A percentile compares a stretch with the other conserved stretches of the same genome.
These are phyloP conservation scores for Umimayanthus kanabou DNA, from an alignment of 92 coral and sea anemone genomes.

Conservation along the genomic window DNA sequence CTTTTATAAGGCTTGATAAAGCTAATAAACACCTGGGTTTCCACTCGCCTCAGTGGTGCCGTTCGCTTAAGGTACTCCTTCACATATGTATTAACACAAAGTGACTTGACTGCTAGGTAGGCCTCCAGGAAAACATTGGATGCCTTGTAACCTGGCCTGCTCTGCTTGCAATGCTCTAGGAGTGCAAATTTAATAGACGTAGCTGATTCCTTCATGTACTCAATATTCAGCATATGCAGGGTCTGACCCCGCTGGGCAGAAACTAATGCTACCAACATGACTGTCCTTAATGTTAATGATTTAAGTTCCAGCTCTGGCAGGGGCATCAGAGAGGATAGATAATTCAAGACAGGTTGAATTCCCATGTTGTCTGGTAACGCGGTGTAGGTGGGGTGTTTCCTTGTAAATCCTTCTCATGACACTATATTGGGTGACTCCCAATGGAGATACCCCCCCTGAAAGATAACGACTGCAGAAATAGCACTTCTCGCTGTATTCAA, in stretches of 20 bases:
- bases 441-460: background rate
- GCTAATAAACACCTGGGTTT: slow-evolving; percentile 40
- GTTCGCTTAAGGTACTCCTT: slow-evolving; percentile 38
- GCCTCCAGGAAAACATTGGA: slow-evolving; percentile 38
- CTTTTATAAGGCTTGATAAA: slow-evolving; percentile 36
- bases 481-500: slow-evolving; percentile 48
- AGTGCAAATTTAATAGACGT: slow-evolving; percentile 22
- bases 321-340: slow-evolving; percentile 15
- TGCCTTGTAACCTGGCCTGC: background rate
- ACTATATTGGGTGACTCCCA: slow-evolving; percentile 42
- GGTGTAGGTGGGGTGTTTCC: background rate
- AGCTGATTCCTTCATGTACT: slow-evolving; percentile 32
- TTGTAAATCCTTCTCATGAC: slow-evolving; percentile 27
- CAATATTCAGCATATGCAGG: slow-evolving; percentile 43
- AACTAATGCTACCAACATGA: slow-evolving; percentile 46
- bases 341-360: background rate
- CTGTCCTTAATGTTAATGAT: slow-evolving; percentile 38
- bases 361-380: background rate
- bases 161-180: slow-evolving; percentile 7
- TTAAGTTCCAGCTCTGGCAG: slow-evolving; percentile 46
- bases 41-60: slow-evolving; percentile 21
- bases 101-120: slow-evolving; percentile 18
- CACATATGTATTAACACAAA: slow-evolving; percentile 47
- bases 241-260: slow-evolving; percentile 50
- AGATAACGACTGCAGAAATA: slow-evolving; percentile 29